Evolutionary conservation across 2,113 vertebrate genomes (phyloP), one percentile per base, ranked within the genome.

Genomic region (Sander vitreus): DNA sequence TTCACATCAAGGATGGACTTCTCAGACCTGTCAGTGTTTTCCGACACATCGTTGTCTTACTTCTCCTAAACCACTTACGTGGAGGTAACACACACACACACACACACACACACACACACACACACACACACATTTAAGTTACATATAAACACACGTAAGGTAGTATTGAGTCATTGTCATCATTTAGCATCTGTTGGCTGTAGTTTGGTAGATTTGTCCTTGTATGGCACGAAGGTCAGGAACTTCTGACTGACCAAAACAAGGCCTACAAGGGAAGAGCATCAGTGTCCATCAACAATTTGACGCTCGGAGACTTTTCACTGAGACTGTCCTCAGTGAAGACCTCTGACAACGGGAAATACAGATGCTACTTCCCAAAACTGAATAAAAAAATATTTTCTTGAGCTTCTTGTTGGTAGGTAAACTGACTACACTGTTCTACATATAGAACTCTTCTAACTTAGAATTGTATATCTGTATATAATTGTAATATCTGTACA

Each of bases 391-490:
- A 19, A 80, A 18, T 21, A 55, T 39, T 67, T 71, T 48, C 5
- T 87, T 30, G 7, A 59, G 3, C 73, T 87, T 27, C 3, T 73
- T 1, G 72, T 69, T 53, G 77, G 85, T 87, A 3, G 73, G 78
- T 57, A 1, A 6, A 69, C 11, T 2, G 21, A 55, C 8, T 33
- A 27, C 10, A 13, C 60, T 63, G 19, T 14, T 10, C 2, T 8
- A 21, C 2, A 12, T 48, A 6, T 30, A 39, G 2, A 63, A 63
- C 5, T 8, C 3, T 16, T 16, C 8, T 9, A 11, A 5, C 3
- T 63, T 15, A 6, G 11, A 19, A 19, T 3, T 43, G 5, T 10
- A 63, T 11, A n/a, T n/a, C n/a, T n/a, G n/a, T n/a, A n/a, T n/a
- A n/a, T n/a, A n/a, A n/a, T n/a, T n/a, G n/a, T n/a, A 43, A 4